phyloP scores from a whole-genome alignment of 2,888 invertebrate genomes.

The Limnephilus rhombicus region DNA sequence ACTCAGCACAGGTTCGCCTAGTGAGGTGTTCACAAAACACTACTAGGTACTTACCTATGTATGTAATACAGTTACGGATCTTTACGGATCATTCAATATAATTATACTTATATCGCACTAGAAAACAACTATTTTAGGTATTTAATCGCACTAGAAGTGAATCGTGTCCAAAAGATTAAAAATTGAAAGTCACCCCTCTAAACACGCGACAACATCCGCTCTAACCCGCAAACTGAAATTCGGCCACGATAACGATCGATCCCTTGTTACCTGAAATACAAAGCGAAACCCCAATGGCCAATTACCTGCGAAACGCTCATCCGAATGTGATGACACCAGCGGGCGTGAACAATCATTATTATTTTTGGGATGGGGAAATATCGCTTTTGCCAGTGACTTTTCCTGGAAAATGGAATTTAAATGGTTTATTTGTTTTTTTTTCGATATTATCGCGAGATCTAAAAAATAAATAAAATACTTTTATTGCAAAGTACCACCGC shows the following conservation, averaged over 20 bases:
- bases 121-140: too few species aligned
- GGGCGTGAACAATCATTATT: neutral
- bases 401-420: neutral
- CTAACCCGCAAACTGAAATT: neutral
- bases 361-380: neutral
- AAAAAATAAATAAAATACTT: too few species aligned
- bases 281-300: neutral
- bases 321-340: neutral
- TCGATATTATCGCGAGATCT: too few species aligned
- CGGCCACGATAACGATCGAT: neutral
- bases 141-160: too few species aligned
- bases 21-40: too few species aligned
- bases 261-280: neutral
- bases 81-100: too few species aligned
- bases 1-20: too few species aligned
- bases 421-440: neutral
- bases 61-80: too few species aligned
- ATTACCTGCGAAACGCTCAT: neutral
- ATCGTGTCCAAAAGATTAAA: too few species aligned
- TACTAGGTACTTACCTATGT: too few species aligned
- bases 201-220: neutral
- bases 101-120: too few species aligned
- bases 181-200: neutral
- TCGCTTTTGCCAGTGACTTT: neutral
- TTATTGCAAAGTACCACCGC: too few species aligned